Percentiles rank a stretch among this genome's conserved stretches.
phyloP scores from a whole-genome alignment of 2,888 invertebrate genomes.

The Stenodema calcarata region DNA sequence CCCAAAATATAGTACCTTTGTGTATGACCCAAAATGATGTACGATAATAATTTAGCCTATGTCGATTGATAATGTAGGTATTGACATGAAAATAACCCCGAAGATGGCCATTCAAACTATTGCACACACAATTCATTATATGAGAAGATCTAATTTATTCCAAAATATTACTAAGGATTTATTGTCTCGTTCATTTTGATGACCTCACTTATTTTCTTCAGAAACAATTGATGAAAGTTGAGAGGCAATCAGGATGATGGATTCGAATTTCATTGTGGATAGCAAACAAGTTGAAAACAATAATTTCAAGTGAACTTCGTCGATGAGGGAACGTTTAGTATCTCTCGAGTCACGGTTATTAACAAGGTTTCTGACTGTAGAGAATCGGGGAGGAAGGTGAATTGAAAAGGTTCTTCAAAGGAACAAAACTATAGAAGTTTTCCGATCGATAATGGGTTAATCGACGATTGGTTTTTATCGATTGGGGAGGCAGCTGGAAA shows the following conservation, averaged over 20 bases:
- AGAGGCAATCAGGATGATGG: background rate
- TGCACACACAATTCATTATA: too few species aligned
- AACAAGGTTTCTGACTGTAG: background rate
- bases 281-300: background rate
- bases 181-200: too few species aligned
- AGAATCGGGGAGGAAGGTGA: background rate
- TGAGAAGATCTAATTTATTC: too few species aligned
- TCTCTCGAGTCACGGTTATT: background rate
- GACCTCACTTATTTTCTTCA: too few species aligned
- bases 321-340: background rate
- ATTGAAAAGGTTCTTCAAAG: background rate
- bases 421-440: conserved; percentile 19
- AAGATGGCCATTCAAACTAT: too few species aligned
- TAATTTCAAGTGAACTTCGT: background rate
- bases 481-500: conserved; percentile 31
- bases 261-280: background rate
- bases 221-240: too few species aligned
- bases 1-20: too few species aligned
- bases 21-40: too few species aligned
- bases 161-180: too few species aligned
- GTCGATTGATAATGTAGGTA: too few species aligned
- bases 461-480: conserved; percentile 45
- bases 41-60: too few species aligned
- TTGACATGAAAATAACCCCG: too few species aligned
- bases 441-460: conserved; percentile 45